Base-by-base conservation (phyloP, 1,140 invertebrate genomes). In the Orchestia grillus region DNA sequence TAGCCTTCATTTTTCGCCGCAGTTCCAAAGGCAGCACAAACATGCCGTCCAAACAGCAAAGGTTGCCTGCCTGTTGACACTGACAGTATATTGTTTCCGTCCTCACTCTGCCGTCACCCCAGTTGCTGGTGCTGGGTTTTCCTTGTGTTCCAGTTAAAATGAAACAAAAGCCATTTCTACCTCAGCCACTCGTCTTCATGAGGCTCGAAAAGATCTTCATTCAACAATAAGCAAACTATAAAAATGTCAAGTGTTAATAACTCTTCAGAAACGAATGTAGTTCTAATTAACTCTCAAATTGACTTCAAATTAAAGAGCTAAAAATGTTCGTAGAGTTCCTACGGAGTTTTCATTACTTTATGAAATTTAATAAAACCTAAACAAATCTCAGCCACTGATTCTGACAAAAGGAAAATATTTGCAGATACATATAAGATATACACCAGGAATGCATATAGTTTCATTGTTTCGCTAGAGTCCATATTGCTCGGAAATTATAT, bases 11-110 rank as follows among this genome's bases (percentile, higher is more conserved):
- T 77, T 77, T 77, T 44, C 47, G 92, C 92, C 4, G 92, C 23
- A 47, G 92, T 28, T 42, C 41, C 92, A 94, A 19, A 11, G 41
- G 44, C 92, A 41, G 44, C 40, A 44, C 44, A 42, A 94, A 94
- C 92, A 94, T 19, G 43, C 6, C 88, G 43, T 28, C 41, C 92
- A 94, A 94, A 94, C 92, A 47, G 92, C 92, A 6, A 94, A 45
- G 92, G 92, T 94, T 47, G 92, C 92, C 92, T 44, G 1, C 1
- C 43, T 94, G 44, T 47, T 94, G 6, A 44, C 44, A 44, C 43
- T 94, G 92, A 40, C 92, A 36, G 43, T 94, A 45, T 94, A 94
- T 94, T 94, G 92, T 94, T 94, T 47, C 92, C 36, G 41, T 44
- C 44, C 92, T 47, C 44, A 47, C 44, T 6, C 44, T 40, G 11